Evolutionary conservation across 30 jellyfish, hydroid and myxozoan genomes (phyloP).

Genomic region (Clytia hemisphaerica): DNA sequence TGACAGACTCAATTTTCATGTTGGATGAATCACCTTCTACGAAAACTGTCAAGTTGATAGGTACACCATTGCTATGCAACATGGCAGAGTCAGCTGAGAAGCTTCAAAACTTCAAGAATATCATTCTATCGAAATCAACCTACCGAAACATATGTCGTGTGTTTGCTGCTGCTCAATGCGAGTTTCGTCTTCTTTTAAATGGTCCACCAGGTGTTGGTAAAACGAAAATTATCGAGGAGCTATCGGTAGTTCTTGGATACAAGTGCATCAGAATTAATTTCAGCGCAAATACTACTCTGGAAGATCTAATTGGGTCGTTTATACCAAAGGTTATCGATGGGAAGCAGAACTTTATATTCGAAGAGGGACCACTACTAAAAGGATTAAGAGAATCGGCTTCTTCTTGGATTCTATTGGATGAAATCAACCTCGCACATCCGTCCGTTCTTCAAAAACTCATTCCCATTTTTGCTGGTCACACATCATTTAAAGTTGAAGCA

Average conservation of each 20-base stretch:
- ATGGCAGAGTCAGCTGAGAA: background rate
- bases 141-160: slow-evolving; percentile 1
- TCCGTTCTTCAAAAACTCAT: slow-evolving; percentile 1
- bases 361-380: background rate
- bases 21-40: no score
- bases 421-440: slow-evolving; percentile 14
- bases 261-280: slow-evolving; percentile 1
- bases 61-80: background rate
- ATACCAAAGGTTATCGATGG: background rate
- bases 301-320: slow-evolving; percentile 18
- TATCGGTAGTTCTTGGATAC: slow-evolving; percentile 4
- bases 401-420: slow-evolving; percentile 6
- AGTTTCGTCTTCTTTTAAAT: background rate
- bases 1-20: no score
- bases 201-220: slow-evolving; percentile 20
- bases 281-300: slow-evolving; percentile 2
- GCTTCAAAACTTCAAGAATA: background rate
- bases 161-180: slow-evolving; percentile 3
- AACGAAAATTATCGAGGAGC: background rate
- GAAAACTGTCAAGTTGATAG: background rate
- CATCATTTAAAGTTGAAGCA: background rate
- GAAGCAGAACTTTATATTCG: background rate
- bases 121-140: background rate
- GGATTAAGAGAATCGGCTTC: background rate
- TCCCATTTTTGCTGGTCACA: slow-evolving; percentile 7